Conservation (phyloP, 35 echinoderm and acorn worm species). For the Amphiura filiformis region DNA sequence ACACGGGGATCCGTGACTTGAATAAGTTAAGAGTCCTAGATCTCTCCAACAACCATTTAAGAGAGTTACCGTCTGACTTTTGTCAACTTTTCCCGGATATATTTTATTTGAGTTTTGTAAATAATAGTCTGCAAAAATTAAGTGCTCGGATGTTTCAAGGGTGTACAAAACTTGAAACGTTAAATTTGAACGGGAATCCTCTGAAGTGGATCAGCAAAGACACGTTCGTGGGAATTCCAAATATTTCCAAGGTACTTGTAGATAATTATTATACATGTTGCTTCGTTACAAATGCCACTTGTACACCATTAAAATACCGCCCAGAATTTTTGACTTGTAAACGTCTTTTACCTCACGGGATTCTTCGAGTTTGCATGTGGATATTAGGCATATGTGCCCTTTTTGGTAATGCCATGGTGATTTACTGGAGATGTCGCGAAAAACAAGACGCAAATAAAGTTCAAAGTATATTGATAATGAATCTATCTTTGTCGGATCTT, state of each 20-base stretch:
- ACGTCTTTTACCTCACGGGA: slow-evolving; percentile 28
- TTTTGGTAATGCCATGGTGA: slow-evolving; percentile 46
- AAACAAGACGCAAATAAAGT: slow-evolving; percentile 7
- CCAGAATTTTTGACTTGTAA: slow-evolving; percentile 52
- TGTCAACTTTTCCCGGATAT: background rate
- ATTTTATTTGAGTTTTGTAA: background rate
- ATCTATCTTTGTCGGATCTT: slow-evolving; percentile 59
- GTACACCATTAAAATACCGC: slow-evolving; percentile 7
- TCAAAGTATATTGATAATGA: slow-evolving; percentile 41
- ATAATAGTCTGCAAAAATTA: background rate
- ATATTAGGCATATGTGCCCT: slow-evolving; percentile 59
- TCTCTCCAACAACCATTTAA: background rate
- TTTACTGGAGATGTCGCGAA: slow-evolving; percentile 31
- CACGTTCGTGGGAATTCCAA: background rate
- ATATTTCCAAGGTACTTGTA: background rate
- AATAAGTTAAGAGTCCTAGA: background rate
- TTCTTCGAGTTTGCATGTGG: slow-evolving; percentile 51
- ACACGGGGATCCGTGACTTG: background rate
- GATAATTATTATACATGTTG: slow-evolving; percentile 38
- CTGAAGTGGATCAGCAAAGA: slow-evolving; percentile 8
- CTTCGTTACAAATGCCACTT: slow-evolving; percentile 3
- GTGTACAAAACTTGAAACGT: background rate
- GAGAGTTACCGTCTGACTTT: background rate
- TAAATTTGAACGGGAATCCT: background rate
- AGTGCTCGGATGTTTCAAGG: background rate